A percentile compares a stretch with the other conserved stretches of the same genome.
phyloP scores from a whole-genome alignment of 1,140 invertebrate genomes.

The Lamellibrachia luymesi region DNA sequence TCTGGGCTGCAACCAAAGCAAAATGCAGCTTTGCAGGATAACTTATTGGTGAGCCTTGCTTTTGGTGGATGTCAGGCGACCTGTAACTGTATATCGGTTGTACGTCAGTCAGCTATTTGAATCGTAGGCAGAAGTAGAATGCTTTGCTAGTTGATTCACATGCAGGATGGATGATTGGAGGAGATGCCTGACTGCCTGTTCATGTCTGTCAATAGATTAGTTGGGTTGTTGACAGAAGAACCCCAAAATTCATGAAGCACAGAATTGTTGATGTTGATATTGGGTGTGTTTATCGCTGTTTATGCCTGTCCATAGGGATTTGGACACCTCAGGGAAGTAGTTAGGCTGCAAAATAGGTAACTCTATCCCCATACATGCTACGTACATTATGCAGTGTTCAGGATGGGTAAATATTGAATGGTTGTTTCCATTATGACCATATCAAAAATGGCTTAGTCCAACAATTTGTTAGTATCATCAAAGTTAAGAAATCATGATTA shows the following conservation, averaged over 20 bases:
- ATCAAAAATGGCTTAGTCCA: not conserved
- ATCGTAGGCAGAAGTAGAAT: not conserved
- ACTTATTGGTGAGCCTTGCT: not conserved
- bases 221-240: not conserved
- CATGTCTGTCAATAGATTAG: not conserved
- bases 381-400: not conserved
- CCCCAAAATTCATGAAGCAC: not conserved
- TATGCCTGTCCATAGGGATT: not conserved
- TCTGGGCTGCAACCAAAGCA: not conserved
- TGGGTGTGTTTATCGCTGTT: not conserved
- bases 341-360: not conserved
- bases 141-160: not conserved
- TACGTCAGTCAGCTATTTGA: not conserved
- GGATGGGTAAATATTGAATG: not conserved
- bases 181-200: not conserved
- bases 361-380: not conserved
- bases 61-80: not conserved
- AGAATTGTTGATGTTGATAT: not conserved
- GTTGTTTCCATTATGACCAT: not conserved
- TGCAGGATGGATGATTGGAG: not conserved
- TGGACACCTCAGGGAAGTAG: not conserved
- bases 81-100: not conserved
- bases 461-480: not conserved
- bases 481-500: too few relatives aligned
- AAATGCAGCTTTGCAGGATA: not conserved